These are phyloP conservation scores for Pristionchus mayeri DNA, from an alignment of 2,888 invertebrate species.

Conservation along the genomic window DNA sequence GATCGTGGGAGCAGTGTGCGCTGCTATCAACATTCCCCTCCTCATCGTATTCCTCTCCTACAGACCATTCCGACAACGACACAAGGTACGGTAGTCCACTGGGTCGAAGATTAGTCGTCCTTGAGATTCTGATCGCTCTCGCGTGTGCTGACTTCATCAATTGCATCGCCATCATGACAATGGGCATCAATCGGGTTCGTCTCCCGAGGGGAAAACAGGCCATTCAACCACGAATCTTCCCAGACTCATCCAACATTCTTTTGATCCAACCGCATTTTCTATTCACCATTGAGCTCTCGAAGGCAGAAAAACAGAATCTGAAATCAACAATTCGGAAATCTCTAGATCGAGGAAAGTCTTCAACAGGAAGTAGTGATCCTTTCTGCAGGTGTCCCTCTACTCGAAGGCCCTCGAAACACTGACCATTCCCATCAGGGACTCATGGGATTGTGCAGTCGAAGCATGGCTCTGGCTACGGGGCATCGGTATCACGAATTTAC, in stretches of 20 bases:
- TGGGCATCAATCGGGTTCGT: slow-evolving; percentile 65
- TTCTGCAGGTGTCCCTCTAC: slow-evolving; percentile 27
- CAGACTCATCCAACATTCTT: not conserved
- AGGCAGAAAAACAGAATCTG: not conserved
- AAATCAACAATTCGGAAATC: not conserved
- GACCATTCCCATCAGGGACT: slow-evolving; percentile 39
- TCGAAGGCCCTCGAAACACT: slow-evolving; percentile 32
- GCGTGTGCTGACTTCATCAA: slow-evolving; percentile 63
- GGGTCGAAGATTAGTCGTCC: not conserved
- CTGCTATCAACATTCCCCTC: slow-evolving; percentile 42
- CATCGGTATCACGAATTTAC: slow-evolving; percentile 3
- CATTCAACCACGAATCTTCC: not conserved
- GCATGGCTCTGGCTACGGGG: slow-evolving; percentile 50
- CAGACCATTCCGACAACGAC: slow-evolving; percentile 31
- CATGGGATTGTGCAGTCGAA: slow-evolving; percentile 50
- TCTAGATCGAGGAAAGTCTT: not conserved
- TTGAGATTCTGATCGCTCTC: slow-evolving; percentile 62
- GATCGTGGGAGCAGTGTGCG: slow-evolving; percentile 42
- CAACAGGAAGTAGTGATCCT: not conserved
- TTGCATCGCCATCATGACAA: slow-evolving; percentile 60
- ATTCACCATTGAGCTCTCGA: not conserved
- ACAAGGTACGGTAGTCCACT: slow-evolving; percentile 36
- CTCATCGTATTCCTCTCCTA: slow-evolving; percentile 41
- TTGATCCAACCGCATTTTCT: not conserved
- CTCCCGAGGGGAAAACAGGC: too few species aligned